Conservation (phyloP, 2,113 vertebrate genomes). For the Notothenia rossii region DNA sequence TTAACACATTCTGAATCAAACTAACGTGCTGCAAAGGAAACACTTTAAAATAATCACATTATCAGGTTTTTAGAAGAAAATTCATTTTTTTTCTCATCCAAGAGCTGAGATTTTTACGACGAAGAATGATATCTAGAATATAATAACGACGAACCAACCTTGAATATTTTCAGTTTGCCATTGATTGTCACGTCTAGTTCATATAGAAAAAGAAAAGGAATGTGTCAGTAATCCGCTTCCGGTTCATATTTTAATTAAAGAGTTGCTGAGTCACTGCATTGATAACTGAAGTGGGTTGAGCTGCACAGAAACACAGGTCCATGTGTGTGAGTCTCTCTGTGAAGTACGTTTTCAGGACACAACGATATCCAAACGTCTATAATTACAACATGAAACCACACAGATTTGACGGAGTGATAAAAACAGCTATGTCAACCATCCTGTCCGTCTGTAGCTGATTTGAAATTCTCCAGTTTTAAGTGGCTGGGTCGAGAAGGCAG, state of each 20-base stretch:
- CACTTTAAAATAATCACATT: conserved; percentile 15
- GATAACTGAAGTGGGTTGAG: conserved; percentile 23
- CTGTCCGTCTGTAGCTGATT: conserved; percentile 14
- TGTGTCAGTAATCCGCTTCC: neutral
- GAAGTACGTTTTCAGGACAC: conserved; percentile 11
- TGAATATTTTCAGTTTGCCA: conserved; percentile 1
- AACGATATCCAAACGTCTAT: conserved; percentile 10
- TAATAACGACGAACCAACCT: neutral
- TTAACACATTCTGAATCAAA: conserved; percentile 50
- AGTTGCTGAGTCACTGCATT: conserved; percentile 42
- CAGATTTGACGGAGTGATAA: conserved; percentile 10
- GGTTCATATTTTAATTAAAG: conserved; percentile 4
- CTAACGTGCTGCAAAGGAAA: conserved; percentile 47
- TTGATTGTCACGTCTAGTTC: conserved; percentile 53
- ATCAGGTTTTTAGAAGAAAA: conserved; percentile 5
- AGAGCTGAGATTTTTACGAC: neutral
- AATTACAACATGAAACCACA: conserved; percentile 45
- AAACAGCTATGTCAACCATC: conserved; percentile 16
- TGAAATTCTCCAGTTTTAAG: conserved; percentile 65
- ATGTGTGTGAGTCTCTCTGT: neutral
- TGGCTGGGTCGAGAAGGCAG: conserved; percentile 78
- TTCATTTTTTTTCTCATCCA: neutral
- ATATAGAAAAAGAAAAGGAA: neutral
- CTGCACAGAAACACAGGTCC: conserved; percentile 11
- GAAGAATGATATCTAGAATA: neutral